These are phyloP conservation scores for Drosophila jambulina DNA, from an alignment of 1,140 invertebrate species.

Conservation along the genomic window DNA sequence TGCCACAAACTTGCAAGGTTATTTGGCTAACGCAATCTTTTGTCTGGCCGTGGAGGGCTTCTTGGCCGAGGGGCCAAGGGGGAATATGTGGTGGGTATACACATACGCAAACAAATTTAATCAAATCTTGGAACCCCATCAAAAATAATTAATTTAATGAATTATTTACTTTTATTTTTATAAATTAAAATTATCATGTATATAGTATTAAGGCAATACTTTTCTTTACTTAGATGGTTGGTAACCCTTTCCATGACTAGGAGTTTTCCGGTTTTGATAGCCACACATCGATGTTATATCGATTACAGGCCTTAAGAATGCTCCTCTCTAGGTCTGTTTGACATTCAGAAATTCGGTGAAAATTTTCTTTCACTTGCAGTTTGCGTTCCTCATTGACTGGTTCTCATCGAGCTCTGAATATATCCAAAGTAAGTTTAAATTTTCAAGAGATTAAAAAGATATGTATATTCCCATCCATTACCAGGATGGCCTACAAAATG, in stretches of 20 bases:
- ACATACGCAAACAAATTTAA: too few relatives aligned
- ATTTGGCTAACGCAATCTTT: constrained; percentile 25
- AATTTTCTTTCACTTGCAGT: not conserved
- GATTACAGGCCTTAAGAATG: not conserved
- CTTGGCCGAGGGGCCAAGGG: not conserved
- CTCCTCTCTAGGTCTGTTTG: not conserved
- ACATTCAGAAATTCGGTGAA: not conserved
- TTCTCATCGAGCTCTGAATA: not conserved
- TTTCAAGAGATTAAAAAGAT: too few relatives aligned
- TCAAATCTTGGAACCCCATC: too few relatives aligned
- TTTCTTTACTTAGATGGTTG: not conserved
- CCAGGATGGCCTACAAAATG: not conserved
- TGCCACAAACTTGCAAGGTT: constrained; percentile 29
- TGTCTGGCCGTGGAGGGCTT: constrained; percentile 4
- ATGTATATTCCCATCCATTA: not conserved
- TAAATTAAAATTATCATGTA: not conserved
- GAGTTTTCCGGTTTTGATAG: too few relatives aligned
- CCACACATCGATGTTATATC: not conserved
- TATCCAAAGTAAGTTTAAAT: not conserved
- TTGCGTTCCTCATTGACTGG: not conserved
- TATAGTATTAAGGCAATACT: not conserved
- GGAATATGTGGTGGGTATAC: not conserved
- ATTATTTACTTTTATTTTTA: too few relatives aligned
- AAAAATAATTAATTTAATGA: too few relatives aligned
- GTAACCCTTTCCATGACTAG: not conserved